Percentiles rank a stretch among this genome's conserved stretches.
Evolutionary conservation across 2,888 invertebrate species (phyloP).

Genomic region (Pristionchus mayeri): DNA sequence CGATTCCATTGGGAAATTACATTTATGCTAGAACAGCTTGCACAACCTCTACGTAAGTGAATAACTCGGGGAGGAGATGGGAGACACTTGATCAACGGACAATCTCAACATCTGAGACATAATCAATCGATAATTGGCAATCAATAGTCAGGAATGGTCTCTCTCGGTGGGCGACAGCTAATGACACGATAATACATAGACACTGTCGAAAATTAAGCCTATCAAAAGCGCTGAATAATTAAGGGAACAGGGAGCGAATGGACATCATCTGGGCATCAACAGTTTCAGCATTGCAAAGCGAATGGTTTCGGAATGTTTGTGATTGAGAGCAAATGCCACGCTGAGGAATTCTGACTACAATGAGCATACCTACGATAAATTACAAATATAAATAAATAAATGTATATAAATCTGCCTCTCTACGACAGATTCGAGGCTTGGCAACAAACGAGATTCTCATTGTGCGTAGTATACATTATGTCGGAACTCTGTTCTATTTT

Average conservation of each 20-base stretch:
- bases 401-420: conserved; percentile 16
- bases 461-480: not conserved
- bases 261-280: not conserved
- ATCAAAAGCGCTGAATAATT: not conserved
- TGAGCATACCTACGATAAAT: not conserved
- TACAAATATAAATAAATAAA: not conserved
- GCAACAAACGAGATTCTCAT: not conserved
- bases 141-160: conserved; percentile 30
- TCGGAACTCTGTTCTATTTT: not conserved
- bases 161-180: conserved; percentile 4
- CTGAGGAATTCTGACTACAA: not conserved
- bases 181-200: conserved; percentile 12
- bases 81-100: too few relatives aligned
- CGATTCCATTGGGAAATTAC: not conserved
- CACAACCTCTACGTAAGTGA: conserved; percentile 11
- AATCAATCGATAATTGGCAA: not conserved
- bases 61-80: not conserved
- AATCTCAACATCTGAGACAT: not conserved
- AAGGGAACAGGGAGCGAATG: not conserved
- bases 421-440: conserved; percentile 6
- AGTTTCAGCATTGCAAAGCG: too few relatives aligned
- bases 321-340: not conserved
- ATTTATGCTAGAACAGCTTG: conserved; percentile 2
- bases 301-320: not conserved
- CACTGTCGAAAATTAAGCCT: not conserved